Evolutionary conservation across 1,140 invertebrate genomes (phyloP).

Genomic region (Aphelinus atriplicis): DNA sequence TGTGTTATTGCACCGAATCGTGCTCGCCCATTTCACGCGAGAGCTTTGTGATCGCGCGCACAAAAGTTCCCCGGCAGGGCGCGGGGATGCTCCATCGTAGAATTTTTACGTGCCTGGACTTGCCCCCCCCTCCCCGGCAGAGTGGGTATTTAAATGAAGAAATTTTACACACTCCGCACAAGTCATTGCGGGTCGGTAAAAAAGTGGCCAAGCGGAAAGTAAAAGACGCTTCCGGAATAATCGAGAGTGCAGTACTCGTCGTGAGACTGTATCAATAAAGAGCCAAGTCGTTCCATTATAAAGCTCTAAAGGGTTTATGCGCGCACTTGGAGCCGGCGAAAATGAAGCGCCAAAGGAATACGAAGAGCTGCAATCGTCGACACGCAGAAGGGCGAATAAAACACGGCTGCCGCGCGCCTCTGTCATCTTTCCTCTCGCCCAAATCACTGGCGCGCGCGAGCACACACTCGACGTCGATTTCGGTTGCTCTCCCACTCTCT

Average conservation of each 20-base stretch:
- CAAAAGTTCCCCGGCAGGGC: no score
- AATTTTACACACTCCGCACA: neutral
- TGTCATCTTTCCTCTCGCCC: neutral
- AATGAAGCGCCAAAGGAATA: conserved; percentile 24
- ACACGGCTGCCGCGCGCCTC: neutral
- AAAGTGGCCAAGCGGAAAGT: neutral
- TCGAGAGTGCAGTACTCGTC: conserved; percentile 4
- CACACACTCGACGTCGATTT: no score
- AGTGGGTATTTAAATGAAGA: conserved; percentile 13
- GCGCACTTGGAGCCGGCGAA: conserved; percentile 19
- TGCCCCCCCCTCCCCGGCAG: no score
- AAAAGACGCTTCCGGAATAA: neutral
- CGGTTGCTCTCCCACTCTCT: neutral
- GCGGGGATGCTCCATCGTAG: no score
- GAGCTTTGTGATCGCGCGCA: no score
- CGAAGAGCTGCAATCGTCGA: neutral
- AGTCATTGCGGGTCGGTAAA: neutral
- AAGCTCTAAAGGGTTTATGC: conserved; percentile 20
- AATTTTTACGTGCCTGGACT: no score
- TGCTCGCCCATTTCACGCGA: no score
- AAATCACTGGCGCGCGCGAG: no score
- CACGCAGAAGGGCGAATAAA: conserved; percentile 12
- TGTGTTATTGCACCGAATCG: neutral
- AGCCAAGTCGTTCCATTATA: conserved; percentile 21
- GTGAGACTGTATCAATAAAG: conserved; percentile 25